Percentiles rank a stretch among this genome's conserved stretches.
Conservation (phyloP, 2,797 vertebrate species). For the Pseudochaenichthys georgianus region DNA sequence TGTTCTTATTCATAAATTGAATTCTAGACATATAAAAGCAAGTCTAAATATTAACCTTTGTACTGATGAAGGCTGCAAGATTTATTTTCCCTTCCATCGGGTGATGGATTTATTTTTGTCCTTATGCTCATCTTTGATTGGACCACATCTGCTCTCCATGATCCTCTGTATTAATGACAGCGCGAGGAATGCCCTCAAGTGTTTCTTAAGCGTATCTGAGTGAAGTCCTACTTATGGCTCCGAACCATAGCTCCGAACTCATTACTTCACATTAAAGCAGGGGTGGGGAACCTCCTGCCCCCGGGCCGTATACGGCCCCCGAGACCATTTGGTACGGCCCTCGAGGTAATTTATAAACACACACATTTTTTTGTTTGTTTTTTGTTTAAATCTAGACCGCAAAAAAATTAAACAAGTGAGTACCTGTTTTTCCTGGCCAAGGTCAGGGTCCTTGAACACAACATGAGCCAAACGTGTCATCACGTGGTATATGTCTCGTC, state of each 20-base stretch:
- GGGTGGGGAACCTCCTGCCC: too few relatives aligned
- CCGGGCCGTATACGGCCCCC: too few relatives aligned
- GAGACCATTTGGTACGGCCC: too few relatives aligned
- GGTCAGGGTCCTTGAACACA: too few relatives aligned
- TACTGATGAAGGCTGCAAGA: slow-evolving; percentile 49
- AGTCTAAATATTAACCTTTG: slow-evolving; percentile 45
- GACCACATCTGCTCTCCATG: slow-evolving; percentile 73
- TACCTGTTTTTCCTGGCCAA: too few relatives aligned
- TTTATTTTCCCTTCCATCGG: slow-evolving; percentile 39
- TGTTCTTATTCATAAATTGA: not conserved
- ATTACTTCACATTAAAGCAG: slow-evolving; percentile 42
- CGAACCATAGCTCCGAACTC: slow-evolving; percentile 25
- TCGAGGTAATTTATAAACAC: too few relatives aligned
- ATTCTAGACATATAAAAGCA: not conserved
- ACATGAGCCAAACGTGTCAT: too few relatives aligned
- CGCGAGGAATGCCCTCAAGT: slow-evolving; percentile 65
- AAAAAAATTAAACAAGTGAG: too few relatives aligned
- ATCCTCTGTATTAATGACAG: slow-evolving; percentile 66
- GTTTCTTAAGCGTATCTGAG: slow-evolving; percentile 61
- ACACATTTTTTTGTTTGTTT: too few relatives aligned
- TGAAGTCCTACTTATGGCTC: slow-evolving; percentile 16
- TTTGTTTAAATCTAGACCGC: too few relatives aligned
- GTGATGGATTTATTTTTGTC: slow-evolving; percentile 59
- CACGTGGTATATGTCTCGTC: too few relatives aligned
- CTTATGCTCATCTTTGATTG: slow-evolving; percentile 66